These are phyloP conservation scores for Marisa cornuarietis DNA, from an alignment of 1,140 invertebrate species.

Conservation along the genomic window DNA sequence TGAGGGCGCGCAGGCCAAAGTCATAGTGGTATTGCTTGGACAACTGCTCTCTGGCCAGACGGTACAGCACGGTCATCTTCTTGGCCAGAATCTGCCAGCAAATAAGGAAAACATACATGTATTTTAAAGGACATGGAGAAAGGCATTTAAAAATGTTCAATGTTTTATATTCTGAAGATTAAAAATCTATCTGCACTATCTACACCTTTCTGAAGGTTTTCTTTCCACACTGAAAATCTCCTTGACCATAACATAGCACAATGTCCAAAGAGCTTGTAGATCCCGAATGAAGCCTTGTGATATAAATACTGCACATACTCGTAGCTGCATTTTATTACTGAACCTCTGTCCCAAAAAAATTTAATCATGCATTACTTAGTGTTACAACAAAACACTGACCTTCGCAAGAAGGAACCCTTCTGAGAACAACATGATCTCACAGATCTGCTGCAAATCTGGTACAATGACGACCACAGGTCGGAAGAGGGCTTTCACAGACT, in stretches of 20 bases:
- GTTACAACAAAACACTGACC: conserved; percentile 59
- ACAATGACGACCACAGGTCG: conserved; percentile 89
- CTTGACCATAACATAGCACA: no score
- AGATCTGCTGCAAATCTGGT: conserved; percentile 89
- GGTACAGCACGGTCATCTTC: conserved; percentile 91
- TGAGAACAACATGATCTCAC: conserved; percentile 89
- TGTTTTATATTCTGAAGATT: no score
- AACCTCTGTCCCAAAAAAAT: no score
- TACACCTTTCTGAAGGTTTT: no score
- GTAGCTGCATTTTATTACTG: no score
- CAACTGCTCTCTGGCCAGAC: conserved; percentile 83
- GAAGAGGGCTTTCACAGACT: conserved; percentile 90
- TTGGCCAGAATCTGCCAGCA: conserved; percentile 78
- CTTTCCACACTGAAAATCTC: no score
- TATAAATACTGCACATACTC: no score
- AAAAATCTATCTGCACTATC: no score
- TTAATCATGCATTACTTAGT: background rate
- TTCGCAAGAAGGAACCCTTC: conserved; percentile 89
- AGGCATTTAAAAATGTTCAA: no score
- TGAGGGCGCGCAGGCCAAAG: conserved; percentile 89
- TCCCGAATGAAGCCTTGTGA: no score
- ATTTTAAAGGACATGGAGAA: no score
- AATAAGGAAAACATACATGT: conserved; percentile 1
- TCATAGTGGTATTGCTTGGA: conserved; percentile 94
- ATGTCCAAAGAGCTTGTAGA: no score